These are phyloP conservation scores for Drosophila pseudotalamancana DNA, from an alignment of 2,888 invertebrate genomes.

Conservation along the genomic window DNA sequence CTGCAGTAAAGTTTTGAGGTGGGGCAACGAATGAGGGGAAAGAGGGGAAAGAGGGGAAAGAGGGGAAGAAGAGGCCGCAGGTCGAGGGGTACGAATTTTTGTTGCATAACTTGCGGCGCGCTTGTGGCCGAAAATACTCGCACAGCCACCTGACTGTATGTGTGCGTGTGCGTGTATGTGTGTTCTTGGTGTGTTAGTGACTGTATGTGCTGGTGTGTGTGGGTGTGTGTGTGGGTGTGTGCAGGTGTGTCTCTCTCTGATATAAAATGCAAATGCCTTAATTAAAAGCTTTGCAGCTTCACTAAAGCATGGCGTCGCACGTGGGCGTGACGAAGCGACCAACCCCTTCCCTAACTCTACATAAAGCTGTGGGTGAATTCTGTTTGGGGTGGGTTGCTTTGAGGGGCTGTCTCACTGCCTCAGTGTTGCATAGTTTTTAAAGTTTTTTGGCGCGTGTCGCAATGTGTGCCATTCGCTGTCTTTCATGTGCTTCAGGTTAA, in stretches of 20 bases:
- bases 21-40: no score
- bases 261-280: slow-evolving; percentile 80
- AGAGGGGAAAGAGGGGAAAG: no score
- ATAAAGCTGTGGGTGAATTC: not conserved
- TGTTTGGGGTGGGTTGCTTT: no score
- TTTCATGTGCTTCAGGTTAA: slow-evolving; percentile 6
- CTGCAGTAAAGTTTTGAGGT: no score
- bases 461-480: slow-evolving; percentile 22
- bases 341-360: no score
- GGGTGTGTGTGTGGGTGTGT: slow-evolving; percentile 10
- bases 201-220: not conserved
- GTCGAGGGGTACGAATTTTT: slow-evolving; percentile 36
- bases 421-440: slow-evolving; percentile 58
- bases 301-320: slow-evolving; percentile 55
- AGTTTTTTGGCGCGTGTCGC: slow-evolving; percentile 51
- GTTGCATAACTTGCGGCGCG: slow-evolving; percentile 78
- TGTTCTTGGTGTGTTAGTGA: not conserved
- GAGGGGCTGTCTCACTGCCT: not conserved
- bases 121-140: slow-evolving; percentile 63
- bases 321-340: slow-evolving; percentile 21
- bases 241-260: slow-evolving; percentile 42
- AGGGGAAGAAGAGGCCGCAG: not conserved
- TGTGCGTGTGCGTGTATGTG: not conserved
- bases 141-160: slow-evolving; percentile 39
- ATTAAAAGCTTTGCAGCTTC: slow-evolving; percentile 78